phyloP scores from a whole-genome alignment of 1,140 invertebrate species.

The Lasioglossum baleicum region DNA sequence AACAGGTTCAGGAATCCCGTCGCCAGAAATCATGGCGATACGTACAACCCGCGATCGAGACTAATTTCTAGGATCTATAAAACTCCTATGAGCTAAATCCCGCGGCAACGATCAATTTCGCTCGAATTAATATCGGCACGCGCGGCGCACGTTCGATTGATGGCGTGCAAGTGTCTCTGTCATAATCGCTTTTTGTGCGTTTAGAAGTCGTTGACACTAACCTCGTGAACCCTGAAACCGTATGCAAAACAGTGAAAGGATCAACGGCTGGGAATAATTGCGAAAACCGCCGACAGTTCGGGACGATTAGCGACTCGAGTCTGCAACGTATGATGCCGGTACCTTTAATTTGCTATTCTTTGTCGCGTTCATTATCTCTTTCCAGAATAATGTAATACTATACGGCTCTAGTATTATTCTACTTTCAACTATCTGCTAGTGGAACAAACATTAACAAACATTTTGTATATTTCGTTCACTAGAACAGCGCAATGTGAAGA shows the following conservation, averaged over 20 bases:
- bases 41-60: neutral
- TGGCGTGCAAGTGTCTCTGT: neutral
- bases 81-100: no score
- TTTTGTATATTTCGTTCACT: no score
- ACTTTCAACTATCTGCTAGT: no score
- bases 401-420: no score
- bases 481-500: no score
- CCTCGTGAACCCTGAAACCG: conserved; percentile 52
- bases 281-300: conserved; percentile 45
- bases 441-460: no score
- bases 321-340: neutral
- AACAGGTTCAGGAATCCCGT: neutral
- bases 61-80: no score
- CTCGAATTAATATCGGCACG: neutral
- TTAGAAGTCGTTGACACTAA: conserved; percentile 53
- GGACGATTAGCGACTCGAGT: neutral
- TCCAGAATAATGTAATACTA: no score
- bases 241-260: conserved; percentile 58
- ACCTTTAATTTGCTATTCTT: no score
- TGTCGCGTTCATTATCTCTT: no score
- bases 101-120: neutral
- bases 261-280: conserved; percentile 40
- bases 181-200: conserved; percentile 2
- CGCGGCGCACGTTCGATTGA: neutral
- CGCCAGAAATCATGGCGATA: neutral